A percentile compares a stretch with the other conserved stretches of the same genome.
phyloP scores from a whole-genome alignment of 2,797 vertebrate species.

The Triplophysa yarkandensis region DNA sequence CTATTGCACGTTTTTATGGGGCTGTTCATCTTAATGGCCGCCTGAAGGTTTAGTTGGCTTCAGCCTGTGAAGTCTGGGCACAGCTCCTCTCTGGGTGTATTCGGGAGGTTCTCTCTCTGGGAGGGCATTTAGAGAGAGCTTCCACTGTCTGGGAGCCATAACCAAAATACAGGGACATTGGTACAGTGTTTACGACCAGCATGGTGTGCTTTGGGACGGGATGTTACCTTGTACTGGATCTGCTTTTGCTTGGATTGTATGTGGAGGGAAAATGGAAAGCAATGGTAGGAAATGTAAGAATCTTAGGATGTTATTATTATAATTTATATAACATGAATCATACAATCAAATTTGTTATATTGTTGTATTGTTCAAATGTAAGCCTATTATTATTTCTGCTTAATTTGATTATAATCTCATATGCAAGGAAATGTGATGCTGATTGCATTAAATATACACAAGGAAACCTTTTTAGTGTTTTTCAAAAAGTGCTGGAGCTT shows the following conservation, averaged over 20 bases:
- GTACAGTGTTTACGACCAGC: slow-evolving; percentile 55
- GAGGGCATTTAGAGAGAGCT: slow-evolving; percentile 52
- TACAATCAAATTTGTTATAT: no score
- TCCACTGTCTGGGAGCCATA: slow-evolving; percentile 44
- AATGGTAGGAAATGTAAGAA: slow-evolving; percentile 42
- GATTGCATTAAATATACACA: no score
- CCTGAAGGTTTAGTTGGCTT: slow-evolving; percentile 44
- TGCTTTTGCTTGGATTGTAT: slow-evolving; percentile 56
- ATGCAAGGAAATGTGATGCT: no score
- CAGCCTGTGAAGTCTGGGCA: slow-evolving; percentile 54
- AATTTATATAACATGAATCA: no score
- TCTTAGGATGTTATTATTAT: neutral
- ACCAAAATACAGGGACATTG: slow-evolving; percentile 41
- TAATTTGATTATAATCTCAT: no score
- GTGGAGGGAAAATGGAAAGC: slow-evolving; percentile 55
- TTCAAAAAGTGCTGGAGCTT: no score
- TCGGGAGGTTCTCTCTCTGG: slow-evolving; percentile 51
- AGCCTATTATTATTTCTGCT: no score
- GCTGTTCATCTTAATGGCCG: slow-evolving; percentile 42
- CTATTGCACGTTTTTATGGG: slow-evolving; percentile 21
- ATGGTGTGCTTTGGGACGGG: slow-evolving; percentile 63
- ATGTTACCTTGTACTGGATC: slow-evolving; percentile 58
- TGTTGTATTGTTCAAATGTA: no score
- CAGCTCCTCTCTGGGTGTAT: slow-evolving; percentile 57
- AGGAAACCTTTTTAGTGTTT: neutral